phyloP scores from a whole-genome alignment of 1,140 invertebrate genomes.

The silkworm (Bombyx mori) region DNA sequence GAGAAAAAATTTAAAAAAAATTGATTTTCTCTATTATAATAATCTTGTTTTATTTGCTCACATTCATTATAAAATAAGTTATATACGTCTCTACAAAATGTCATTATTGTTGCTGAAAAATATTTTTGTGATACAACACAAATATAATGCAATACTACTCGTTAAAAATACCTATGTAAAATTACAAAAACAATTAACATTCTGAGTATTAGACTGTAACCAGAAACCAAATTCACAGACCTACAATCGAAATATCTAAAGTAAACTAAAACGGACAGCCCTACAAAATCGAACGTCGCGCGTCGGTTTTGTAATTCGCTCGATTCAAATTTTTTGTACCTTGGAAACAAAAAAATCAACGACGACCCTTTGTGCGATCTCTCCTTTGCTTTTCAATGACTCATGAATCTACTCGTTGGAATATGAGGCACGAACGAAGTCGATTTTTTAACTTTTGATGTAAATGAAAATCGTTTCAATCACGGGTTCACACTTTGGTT shows the following conservation, averaged over 20 bases:
- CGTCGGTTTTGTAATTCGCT: slow-evolving; percentile 52
- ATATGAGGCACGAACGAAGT: slow-evolving; percentile 44
- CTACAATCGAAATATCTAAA: neutral
- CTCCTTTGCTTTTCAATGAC: slow-evolving; percentile 55
- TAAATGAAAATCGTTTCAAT: slow-evolving; percentile 39
- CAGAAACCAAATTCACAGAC: neutral
- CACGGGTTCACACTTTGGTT: slow-evolving; percentile 4
- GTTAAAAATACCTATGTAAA: no score
- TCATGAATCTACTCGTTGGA: slow-evolving; percentile 55
- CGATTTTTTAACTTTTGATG: slow-evolving; percentile 58
- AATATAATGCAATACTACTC: no score
- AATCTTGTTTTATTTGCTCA: no score
- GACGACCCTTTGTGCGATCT: slow-evolving; percentile 53
- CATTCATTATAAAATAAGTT: no score
- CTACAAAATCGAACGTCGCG: slow-evolving; percentile 24
- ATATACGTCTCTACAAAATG: no score
- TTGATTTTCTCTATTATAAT: no score
- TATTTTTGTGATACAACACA: no score
- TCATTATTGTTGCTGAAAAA: no score
- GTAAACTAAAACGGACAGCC: slow-evolving; percentile 14
- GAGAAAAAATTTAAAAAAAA: neutral
- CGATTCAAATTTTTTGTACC: slow-evolving; percentile 55
- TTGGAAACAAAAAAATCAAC: slow-evolving; percentile 52
- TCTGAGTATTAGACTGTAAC: no score
- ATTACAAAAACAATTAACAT: no score